These are phyloP conservation scores for Cetoscarus ocellatus DNA, from an alignment of 2,797 vertebrate species.

Conservation along the genomic window DNA sequence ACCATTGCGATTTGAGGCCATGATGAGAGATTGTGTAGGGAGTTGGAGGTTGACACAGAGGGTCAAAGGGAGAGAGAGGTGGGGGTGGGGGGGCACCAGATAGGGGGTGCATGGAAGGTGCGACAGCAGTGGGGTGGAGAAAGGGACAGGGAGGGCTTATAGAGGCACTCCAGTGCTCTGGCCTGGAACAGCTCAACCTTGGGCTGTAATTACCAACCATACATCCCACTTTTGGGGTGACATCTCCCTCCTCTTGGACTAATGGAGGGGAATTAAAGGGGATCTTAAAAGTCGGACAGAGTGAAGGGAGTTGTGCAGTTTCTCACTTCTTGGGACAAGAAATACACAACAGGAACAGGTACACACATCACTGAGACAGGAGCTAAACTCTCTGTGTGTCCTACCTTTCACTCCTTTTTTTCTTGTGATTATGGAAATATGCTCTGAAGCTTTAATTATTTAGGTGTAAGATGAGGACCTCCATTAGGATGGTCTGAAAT, in stretches of 20 bases:
- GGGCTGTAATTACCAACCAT: conserved; percentile 87
- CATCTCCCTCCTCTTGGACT: conserved; percentile 81
- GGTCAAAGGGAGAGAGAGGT: conserved; percentile 66
- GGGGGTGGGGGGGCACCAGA: conserved; percentile 42
- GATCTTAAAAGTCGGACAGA: conserved; percentile 74
- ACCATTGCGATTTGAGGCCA: conserved; percentile 59
- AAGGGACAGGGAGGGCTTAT: conserved; percentile 75
- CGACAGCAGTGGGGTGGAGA: conserved; percentile 56
- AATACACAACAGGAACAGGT: conserved; percentile 42
- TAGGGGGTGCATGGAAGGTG: conserved; percentile 57
- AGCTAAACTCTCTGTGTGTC: conserved; percentile 11
- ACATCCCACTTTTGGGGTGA: conserved; percentile 88
- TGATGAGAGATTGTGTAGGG: conserved; percentile 82
- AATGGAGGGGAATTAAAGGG: conserved; percentile 84
- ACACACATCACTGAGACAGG: conserved; percentile 42
- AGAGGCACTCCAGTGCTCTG: conserved; percentile 80
- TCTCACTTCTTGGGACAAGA: conserved; percentile 66
- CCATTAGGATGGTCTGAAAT: too few relatives aligned
- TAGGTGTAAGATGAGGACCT: background rate
- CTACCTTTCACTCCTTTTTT: conserved; percentile 1
- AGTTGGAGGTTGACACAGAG: conserved; percentile 75
- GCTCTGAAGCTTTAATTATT: background rate
- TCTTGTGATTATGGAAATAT: background rate
- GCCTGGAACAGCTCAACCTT: conserved; percentile 84
- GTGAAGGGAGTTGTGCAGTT: conserved; percentile 37